Percentiles rank a stretch among this genome's conserved stretches.
phyloP scores from a whole-genome alignment of 2,888 invertebrate species.

The Campoletis raptor region DNA sequence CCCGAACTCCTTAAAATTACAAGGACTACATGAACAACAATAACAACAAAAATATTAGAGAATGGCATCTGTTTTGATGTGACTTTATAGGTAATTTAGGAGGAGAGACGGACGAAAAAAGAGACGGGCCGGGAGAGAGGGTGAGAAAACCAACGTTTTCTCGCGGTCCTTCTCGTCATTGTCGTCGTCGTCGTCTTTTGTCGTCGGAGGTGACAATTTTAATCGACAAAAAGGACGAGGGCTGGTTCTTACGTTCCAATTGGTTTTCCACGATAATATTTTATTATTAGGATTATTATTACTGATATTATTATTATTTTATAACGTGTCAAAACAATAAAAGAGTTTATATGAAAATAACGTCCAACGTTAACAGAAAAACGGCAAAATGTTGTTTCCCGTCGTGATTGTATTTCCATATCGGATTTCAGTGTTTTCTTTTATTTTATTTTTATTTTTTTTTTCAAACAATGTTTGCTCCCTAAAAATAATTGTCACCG shows the following conservation, averaged over 20 bases:
- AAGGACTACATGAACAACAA: constrained; percentile 4
- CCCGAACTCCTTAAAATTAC: constrained; percentile 75
- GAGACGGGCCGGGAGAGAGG: constrained; percentile 68
- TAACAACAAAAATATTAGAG: constrained; percentile 72
- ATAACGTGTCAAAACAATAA: constrained; percentile 3
- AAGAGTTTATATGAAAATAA: not conserved
- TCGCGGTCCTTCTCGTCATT: constrained; percentile 53
- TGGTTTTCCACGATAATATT: constrained; percentile 8
- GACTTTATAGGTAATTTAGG: constrained; percentile 81
- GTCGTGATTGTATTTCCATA: not conserved
- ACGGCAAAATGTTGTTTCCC: not conserved
- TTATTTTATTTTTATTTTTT: not conserved
- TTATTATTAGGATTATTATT: constrained; percentile 38
- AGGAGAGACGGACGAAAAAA: constrained; percentile 72
- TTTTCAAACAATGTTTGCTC: not conserved
- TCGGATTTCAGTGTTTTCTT: not conserved
- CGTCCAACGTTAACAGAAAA: not conserved
- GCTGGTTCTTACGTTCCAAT: constrained; percentile 33
- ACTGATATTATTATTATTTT: constrained; percentile 41
- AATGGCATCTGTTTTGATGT: constrained; percentile 82
- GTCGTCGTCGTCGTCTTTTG: constrained; percentile 66
- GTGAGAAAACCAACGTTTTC: constrained; percentile 67
- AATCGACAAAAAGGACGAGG: constrained; percentile 40
- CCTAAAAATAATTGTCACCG: not conserved
- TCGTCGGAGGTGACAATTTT: constrained; percentile 28